Evolutionary conservation across 2,113 vertebrate species (phyloP).

Genomic region (Apteryx owenii): DNA sequence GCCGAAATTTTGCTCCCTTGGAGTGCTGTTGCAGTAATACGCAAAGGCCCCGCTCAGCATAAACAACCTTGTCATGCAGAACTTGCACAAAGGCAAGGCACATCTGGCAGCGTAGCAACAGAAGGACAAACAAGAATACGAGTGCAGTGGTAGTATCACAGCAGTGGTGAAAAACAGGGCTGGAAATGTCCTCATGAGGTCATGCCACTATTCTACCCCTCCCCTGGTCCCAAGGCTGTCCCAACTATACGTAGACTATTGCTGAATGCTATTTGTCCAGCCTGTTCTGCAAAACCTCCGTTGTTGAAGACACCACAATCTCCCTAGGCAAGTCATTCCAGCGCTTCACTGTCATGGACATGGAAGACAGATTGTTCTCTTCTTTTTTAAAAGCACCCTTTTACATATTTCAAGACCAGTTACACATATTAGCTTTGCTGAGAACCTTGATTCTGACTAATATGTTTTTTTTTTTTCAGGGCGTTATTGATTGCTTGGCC

Average conservation of each 20-base stretch:
- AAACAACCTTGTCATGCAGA: not conserved
- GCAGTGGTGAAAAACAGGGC: not conserved
- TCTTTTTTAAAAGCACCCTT: not conserved
- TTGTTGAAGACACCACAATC: not conserved
- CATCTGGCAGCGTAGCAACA: not conserved
- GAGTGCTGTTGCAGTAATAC: not conserved
- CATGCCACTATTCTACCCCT: not conserved
- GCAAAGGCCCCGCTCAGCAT: not conserved
- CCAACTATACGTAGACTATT: not conserved
- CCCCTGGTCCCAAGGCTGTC: not conserved
- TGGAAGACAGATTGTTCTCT: slow-evolving; percentile 12
- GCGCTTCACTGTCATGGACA: not conserved
- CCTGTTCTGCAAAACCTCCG: not conserved
- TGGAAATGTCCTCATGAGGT: not conserved
- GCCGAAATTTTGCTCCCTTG: not conserved
- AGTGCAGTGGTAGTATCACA: not conserved
- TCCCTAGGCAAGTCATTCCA: not conserved
- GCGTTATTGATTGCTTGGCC: slow-evolving; percentile 31
- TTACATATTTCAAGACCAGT: slow-evolving; percentile 24
- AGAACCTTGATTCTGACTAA: not conserved
- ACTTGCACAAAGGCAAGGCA: not conserved
- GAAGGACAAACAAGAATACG: not conserved
- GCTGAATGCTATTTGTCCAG: not conserved
- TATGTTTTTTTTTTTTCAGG: not conserved
- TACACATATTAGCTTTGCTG: not conserved